Conservation (phyloP, 2,888 invertebrate genomes). For the Steromphala cineraria region DNA sequence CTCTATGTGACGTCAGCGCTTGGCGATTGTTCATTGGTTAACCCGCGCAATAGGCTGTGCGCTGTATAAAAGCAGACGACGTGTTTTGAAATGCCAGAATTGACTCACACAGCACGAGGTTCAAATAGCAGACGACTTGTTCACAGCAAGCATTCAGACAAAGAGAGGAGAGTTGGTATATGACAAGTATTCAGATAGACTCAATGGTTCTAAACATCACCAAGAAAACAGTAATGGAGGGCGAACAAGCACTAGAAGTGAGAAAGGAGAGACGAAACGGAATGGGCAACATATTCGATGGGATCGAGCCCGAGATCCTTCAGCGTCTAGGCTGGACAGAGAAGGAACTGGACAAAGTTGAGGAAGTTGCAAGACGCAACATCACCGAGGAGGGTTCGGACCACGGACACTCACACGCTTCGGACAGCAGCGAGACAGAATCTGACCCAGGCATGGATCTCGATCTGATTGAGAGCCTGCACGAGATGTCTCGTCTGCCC, state of each 20-base stretch:
- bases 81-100: not conserved
- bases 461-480: not conserved
- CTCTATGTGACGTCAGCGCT: not conserved
- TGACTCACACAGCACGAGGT: not conserved
- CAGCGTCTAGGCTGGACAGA: conserved; percentile 19
- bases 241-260: not conserved
- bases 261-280: conserved; percentile 19
- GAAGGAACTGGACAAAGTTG: not conserved
- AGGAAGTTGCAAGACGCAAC: not conserved
- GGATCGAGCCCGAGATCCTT: conserved; percentile 20
- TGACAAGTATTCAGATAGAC: not conserved
- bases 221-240: not conserved
- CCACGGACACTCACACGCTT: not conserved
- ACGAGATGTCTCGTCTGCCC: not conserved
- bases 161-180: not conserved
- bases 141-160: not conserved
- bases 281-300: conserved; percentile 32
- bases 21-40: not conserved
- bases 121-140: not conserved
- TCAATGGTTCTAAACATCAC: not conserved
- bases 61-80: not conserved
- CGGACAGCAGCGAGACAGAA: not conserved
- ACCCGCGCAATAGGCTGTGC: not conserved
- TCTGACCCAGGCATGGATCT: not conserved
- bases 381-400: not conserved